A percentile compares a stretch with the other conserved stretches of the same genome.
phyloP scores from a whole-genome alignment of 2,888 invertebrate genomes.

The Caenorhabditis sinica region DNA sequence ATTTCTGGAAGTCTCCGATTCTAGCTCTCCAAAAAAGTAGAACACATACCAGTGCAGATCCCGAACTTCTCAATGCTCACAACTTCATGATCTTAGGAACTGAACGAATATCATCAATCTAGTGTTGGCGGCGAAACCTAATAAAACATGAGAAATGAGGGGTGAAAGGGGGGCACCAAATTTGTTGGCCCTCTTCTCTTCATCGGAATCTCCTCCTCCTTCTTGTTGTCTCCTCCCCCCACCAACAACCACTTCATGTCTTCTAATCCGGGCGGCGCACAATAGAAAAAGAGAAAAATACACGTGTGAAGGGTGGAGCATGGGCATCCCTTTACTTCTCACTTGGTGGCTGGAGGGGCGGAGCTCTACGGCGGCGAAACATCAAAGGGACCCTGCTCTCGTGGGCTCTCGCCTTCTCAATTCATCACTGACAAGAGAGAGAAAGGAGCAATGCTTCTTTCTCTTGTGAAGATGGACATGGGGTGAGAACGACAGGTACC shows the following conservation, averaged over 20 bases:
- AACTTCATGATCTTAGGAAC: too few relatives aligned
- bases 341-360: too few relatives aligned
- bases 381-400: slow-evolving; percentile 10
- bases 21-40: too few relatives aligned
- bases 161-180: background rate
- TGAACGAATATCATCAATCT: background rate
- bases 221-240: too few relatives aligned
- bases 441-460: background rate
- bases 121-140: background rate
- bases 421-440: slow-evolving; percentile 45
- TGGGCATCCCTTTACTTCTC: slow-evolving; percentile 10
- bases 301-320: slow-evolving; percentile 39
- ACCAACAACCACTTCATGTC: slow-evolving; percentile 44
- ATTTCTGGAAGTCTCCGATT: too few relatives aligned
- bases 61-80: too few relatives aligned
- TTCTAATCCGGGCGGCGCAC: slow-evolving; percentile 56
- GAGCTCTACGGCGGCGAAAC: slow-evolving; percentile 15
- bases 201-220: slow-evolving; percentile 37
- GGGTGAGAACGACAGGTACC: slow-evolving; percentile 62
- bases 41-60: too few relatives aligned
- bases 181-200: background rate
- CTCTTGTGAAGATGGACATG: slow-evolving; percentile 9
- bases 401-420: slow-evolving; percentile 20
- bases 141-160: slow-evolving; percentile 15
- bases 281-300: slow-evolving; percentile 16